Percentiles rank a stretch among this genome's conserved stretches.
phyloP scores from a whole-genome alignment of 2,888 invertebrate species.

The Campoplex nolae region DNA sequence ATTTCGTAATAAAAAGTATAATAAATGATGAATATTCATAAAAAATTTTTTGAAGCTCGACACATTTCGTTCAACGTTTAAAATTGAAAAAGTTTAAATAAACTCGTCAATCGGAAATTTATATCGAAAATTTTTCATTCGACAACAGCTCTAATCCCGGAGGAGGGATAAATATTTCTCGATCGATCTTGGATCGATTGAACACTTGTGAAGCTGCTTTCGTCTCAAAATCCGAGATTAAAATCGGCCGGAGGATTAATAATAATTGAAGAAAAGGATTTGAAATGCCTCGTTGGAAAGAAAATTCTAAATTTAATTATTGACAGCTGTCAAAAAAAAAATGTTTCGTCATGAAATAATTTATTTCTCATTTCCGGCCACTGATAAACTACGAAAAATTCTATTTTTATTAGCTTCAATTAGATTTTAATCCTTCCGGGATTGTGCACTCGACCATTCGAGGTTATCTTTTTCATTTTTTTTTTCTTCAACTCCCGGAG shows the following conservation, averaged over 20 bases:
- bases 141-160: neutral
- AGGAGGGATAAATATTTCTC: slow-evolving; percentile 1
- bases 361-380: neutral
- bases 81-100: neutral
- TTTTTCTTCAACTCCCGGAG: neutral
- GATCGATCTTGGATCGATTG: slow-evolving; percentile 2
- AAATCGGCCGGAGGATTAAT: slow-evolving; percentile 63
- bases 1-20: neutral
- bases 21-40: neutral
- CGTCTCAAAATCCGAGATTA: slow-evolving; percentile 33
- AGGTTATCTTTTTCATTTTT: slow-evolving; percentile 26
- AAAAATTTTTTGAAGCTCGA: neutral
- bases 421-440: slow-evolving; percentile 16
- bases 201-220: slow-evolving; percentile 5
- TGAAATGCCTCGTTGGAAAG: neutral
- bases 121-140: neutral
- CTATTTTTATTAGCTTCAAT: neutral
- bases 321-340: neutral
- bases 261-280: slow-evolving; percentile 2
- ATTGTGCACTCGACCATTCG: slow-evolving; percentile 33
- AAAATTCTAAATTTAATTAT: neutral
- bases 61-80: neutral
- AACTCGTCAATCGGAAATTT: neutral
- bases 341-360: neutral
- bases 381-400: neutral